Base-by-base conservation (phyloP, 2,888 invertebrate species). In the Elgonia sp. region DNA sequence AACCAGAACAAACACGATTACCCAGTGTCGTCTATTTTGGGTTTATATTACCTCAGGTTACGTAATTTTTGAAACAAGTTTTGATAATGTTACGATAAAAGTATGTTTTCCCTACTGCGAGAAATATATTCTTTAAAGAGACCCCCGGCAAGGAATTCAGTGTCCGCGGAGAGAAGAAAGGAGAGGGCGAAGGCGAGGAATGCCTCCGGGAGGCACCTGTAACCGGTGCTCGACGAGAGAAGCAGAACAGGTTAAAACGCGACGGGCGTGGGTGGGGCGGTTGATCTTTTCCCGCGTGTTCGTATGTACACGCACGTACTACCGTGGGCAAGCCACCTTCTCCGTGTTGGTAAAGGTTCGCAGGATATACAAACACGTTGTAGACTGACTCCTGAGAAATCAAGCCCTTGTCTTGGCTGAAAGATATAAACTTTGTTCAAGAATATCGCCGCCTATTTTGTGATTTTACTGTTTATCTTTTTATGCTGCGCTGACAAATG, bases 211-310 rank as follows among this genome's bases (percentile, higher is more conserved):
- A 93, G 93, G 94, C 94, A 94, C 94, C 93, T 94, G 94, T 93
- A 94, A 93, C 93, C 92, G 92, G 92, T 92, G 92, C 92, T 91
- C 92, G 89, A 91, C 89, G 91, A 89, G 91, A 92, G 92, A 91
- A 92, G 92, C 92, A 92, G 93, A 94, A 94, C 93, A 94, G 94
- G 94, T 94, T 94, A 93, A 93, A 93, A 92, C 91, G 90, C 87
- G 89, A 91, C 92, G 92, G 92, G 94, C 94, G 94, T 94, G 93
- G 94, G 94, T 94, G 94, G 93, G 93, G 92, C 93, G 93, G 92
- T 92, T 93, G 92, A 93, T 94, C 93, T 93, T 93, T 92, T 90
- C 91, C 90, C 90, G 89, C 88, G 89, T 87, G 73, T 79, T 75
- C 53, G 57, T 79, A 77, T 18, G 21, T 18, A n/a, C 46, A 65